Percentiles rank a stretch among this genome's conserved stretches.
phyloP scores from a whole-genome alignment of 2,113 vertebrate species.

The Pelvicachromis taeniatus region DNA sequence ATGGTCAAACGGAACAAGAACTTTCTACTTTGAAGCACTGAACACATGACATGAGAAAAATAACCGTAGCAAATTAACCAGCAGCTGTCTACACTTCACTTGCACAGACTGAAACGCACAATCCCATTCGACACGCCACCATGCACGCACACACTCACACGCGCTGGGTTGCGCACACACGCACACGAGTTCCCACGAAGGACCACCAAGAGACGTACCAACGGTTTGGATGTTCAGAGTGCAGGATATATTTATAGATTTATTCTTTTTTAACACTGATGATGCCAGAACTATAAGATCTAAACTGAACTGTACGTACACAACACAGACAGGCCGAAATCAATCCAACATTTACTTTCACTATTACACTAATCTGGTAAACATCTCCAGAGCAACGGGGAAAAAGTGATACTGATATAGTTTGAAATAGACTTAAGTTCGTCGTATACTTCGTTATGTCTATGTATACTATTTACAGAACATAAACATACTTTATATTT shows the following conservation, averaged over 20 bases:
- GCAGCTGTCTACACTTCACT: not conserved
- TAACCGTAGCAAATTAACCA: slow-evolving; percentile 24
- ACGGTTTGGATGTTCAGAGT: not conserved
- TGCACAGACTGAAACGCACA: not conserved
- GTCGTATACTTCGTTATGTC: not conserved
- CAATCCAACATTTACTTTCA: slow-evolving; percentile 37
- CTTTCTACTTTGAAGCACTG: slow-evolving; percentile 43
- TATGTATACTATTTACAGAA: slow-evolving; percentile 68
- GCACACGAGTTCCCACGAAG: not conserved
- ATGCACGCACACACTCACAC: not conserved
- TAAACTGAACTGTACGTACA: slow-evolving; percentile 39
- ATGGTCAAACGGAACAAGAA: slow-evolving; percentile 43
- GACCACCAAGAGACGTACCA: not conserved
- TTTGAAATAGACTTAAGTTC: slow-evolving; percentile 5
- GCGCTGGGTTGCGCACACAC: slow-evolving; percentile 5
- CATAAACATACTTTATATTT: slow-evolving; percentile 28
- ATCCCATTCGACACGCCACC: not conserved
- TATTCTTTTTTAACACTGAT: slow-evolving; percentile 48
- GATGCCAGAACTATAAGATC: not conserved
- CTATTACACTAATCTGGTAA: slow-evolving; percentile 30
- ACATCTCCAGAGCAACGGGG: not conserved
- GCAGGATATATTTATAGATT: not conserved
- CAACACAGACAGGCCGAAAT: slow-evolving; percentile 44
- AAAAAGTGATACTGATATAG: slow-evolving; percentile 42
- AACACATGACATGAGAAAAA: slow-evolving; percentile 33